Conservation (phyloP, 2,888 invertebrate species). For the Metalampra italica region DNA sequence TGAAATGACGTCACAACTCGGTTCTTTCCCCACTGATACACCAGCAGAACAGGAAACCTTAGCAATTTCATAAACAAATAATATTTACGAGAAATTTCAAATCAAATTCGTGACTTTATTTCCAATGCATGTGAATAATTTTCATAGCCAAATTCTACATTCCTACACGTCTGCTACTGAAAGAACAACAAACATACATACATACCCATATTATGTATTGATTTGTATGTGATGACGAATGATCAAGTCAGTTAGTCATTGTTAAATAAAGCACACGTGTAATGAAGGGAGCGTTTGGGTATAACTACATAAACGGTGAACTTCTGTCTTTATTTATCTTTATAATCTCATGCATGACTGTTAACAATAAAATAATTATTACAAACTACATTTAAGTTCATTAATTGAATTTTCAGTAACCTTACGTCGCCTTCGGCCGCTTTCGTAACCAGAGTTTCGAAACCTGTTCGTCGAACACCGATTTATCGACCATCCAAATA, state of each 20-base stretch:
- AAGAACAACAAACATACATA: conserved; percentile 17
- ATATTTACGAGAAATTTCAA: background rate
- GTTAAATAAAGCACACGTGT: conserved; percentile 2
- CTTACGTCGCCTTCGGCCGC: too few species aligned
- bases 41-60: background rate
- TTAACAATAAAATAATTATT: too few species aligned
- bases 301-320: background rate
- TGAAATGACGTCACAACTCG: too few species aligned
- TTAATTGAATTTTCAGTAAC: too few species aligned
- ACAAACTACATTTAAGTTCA: too few species aligned
- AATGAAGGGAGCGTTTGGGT: background rate
- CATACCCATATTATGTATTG: background rate
- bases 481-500: too few species aligned
- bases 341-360: too few species aligned
- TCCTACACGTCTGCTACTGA: conserved; percentile 22
- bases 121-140: background rate
- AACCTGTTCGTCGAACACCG: too few species aligned
- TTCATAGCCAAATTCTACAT: conserved; percentile 14
- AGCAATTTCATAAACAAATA: background rate
- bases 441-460: too few species aligned
- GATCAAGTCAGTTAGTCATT: background rate
- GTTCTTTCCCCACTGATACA: too few species aligned
- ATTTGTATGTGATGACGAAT: background rate
- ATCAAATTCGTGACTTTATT: background rate
- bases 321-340: background rate